Evolutionary conservation across 1,140 invertebrate genomes (phyloP), one percentile per base, ranked within the genome.

Genomic region (Pseudomyrmex sp.): DNA sequence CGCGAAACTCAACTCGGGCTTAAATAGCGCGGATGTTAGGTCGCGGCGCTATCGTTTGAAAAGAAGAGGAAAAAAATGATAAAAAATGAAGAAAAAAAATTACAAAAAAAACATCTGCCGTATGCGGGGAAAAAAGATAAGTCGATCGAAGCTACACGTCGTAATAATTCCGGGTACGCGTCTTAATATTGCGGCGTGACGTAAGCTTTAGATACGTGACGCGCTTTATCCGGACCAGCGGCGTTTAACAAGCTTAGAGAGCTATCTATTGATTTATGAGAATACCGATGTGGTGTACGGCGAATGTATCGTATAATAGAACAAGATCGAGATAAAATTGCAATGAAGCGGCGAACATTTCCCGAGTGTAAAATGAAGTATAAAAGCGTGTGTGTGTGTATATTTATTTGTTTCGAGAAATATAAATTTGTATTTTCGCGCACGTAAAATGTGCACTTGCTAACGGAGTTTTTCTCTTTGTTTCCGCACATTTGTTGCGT

Each of bases 241-340:
- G 52, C 76, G 76, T 80, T 35, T 80, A 80, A 80, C 76, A 72
- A 80, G 76, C 68, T 80, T 80, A 80, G 44, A 80, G 44, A 79
- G 66, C 54, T 72, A 80, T 72, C 76, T 80, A 80, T 80, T 58
- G 76, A 80, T 80, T 80, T 80, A 80, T 61, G 76, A 80, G 66
- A 80, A 80, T 80, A 46, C 76, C 66, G 23, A 72, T 58, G 66
- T 80, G 59, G 72, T 35, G 5, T 80, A 59, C 48, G 26, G 75
- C 63, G 20, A 70, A 70, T 72, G 76, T 35, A 35, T 35, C 35
- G 35, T 35, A 35, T 35, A 72, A 72, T 70, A 72, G 68, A 80
- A 50, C 15, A 56, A 80, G 20, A 46, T 18, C 65, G 26, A 72
- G 76, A 80, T 80, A 68, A 69, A 70, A 80, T 48, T 20, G 9